Conservation (phyloP, 1,140 invertebrate genomes). For the Macrosteles quadrilineatus region DNA sequence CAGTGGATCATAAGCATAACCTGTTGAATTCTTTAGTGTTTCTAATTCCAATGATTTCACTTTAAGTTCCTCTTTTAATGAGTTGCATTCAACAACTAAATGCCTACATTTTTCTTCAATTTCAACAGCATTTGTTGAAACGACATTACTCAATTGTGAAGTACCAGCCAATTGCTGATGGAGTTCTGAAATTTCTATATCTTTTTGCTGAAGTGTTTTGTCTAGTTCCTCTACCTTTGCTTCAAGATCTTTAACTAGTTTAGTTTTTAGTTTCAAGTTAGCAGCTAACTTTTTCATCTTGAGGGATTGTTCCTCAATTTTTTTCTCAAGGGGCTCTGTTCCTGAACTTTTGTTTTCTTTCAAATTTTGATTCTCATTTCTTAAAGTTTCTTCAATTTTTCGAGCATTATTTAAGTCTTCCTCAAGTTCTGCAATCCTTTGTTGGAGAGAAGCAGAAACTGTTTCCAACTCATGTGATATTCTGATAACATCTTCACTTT, state of each 20-base stretch:
- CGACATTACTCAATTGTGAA: background rate
- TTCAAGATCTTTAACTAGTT: slow-evolving; percentile 64
- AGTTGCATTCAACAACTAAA: background rate
- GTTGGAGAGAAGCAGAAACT: slow-evolving; percentile 41
- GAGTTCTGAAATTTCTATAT: slow-evolving; percentile 33
- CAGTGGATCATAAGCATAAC: background rate
- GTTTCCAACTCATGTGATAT: slow-evolving; percentile 39
- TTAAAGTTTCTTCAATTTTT: slow-evolving; percentile 7
- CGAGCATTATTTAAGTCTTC: slow-evolving; percentile 41
- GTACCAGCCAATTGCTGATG: background rate
- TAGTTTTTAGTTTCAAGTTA: slow-evolving; percentile 70
- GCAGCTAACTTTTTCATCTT: slow-evolving; percentile 76
- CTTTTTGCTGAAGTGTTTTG: slow-evolving; percentile 48
- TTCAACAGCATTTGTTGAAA: background rate
- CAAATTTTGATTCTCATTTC: background rate
- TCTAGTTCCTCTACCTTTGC: slow-evolving; percentile 47
- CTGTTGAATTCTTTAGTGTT: slow-evolving; percentile 38
- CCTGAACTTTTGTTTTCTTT: slow-evolving; percentile 11
- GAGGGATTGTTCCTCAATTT: slow-evolving; percentile 51
- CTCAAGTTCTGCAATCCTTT: slow-evolving; percentile 45
- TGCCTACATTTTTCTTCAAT: background rate
- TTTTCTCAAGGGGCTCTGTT: background rate
- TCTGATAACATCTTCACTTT: slow-evolving; percentile 30
- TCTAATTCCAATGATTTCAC: slow-evolving; percentile 47
- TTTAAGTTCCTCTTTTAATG: slow-evolving; percentile 43